Percentiles rank a stretch among this genome's conserved stretches.
Evolutionary conservation across 2,113 vertebrate species (phyloP).

Genomic region (Chitala chitala): DNA sequence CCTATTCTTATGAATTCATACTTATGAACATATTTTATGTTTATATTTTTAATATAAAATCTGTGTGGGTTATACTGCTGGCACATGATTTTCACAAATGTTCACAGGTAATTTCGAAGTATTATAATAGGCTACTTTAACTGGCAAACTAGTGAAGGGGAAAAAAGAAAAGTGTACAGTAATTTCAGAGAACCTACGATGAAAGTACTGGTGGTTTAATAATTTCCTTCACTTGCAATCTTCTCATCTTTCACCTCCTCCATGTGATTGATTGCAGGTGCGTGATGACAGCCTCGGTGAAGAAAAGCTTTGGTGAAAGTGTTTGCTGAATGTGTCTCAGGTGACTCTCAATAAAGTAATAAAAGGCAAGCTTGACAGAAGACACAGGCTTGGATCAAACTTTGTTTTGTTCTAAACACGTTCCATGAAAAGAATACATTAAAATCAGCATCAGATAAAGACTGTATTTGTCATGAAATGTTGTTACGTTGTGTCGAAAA

Average conservation of each 20-base stretch:
- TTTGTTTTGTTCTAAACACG: background rate
- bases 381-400: background rate
- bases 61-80: background rate
- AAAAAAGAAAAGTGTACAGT: constrained; percentile 29
- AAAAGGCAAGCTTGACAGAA: background rate
- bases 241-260: constrained; percentile 13
- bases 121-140: constrained; percentile 23
- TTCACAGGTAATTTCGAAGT: constrained; percentile 27
- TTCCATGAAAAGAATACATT: background rate
- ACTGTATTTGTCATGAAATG: background rate
- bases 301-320: constrained; percentile 9
- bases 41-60: background rate
- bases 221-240: constrained; percentile 13
- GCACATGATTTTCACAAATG: constrained; percentile 28
- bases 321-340: background rate
- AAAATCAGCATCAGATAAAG: background rate
- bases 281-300: constrained; percentile 23
- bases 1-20: too few species aligned
- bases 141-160: constrained; percentile 26
- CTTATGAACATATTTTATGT: too few species aligned
- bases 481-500: background rate
- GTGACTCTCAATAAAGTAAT: background rate
- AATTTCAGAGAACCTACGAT: constrained; percentile 29
- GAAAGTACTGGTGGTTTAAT: background rate
- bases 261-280: constrained; percentile 1